Base-by-base conservation (phyloP, 2,888 invertebrate species). In the Tanypteryx hageni region DNA sequence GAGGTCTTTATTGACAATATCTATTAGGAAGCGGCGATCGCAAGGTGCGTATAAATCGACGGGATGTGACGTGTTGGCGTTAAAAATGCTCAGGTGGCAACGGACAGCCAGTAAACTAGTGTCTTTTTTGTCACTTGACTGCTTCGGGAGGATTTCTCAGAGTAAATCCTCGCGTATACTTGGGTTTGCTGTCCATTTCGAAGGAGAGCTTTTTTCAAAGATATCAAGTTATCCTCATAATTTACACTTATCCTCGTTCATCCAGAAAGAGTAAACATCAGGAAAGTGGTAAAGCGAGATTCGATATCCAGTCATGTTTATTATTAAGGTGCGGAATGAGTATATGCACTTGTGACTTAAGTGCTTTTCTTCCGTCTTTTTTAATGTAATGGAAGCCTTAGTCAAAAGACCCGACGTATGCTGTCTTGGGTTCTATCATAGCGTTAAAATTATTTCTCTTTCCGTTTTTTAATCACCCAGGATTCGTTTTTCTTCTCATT, bases 11-110 rank as follows among this genome's bases (percentile, higher is more conserved):
- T 76, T 76, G 22, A 76, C 76, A 0, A 27, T 27, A 76, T 76
- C 27, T 27, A 27, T 76, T 76, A 76, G 76, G 27, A 27, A 76
- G 11, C 44, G 76, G 22, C 22, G 76, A 76, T 22, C 44, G 44
- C 44, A 44, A 44, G 44, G 76, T 27, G 76, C 22, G 27, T 76
- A 76, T 27, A 27, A 76, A 76, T 76, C 76, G 27, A 22, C 76
- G 27, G 76, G 76, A 76, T 76, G 76, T 76, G 76, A 76, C 76
- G 76, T 13, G 76, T 76, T 76, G 44, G 44, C 44, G 44, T 44
- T 44, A 44, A 44, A 44, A 44, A 44, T 61, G 22, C 76, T 22
- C 76, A 22, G 76, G 76, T 76, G 76, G n/a, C 76, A 27, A 27
- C 18, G 22, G 27, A 76, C 22, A 22, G 22, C 11, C 22, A 22